Percentiles rank a stretch among this genome's conserved stretches.
These are phyloP conservation scores for Periophthalmus magnuspinnatus DNA, from an alignment of 2,797 vertebrate species.

Conservation along the genomic window DNA sequence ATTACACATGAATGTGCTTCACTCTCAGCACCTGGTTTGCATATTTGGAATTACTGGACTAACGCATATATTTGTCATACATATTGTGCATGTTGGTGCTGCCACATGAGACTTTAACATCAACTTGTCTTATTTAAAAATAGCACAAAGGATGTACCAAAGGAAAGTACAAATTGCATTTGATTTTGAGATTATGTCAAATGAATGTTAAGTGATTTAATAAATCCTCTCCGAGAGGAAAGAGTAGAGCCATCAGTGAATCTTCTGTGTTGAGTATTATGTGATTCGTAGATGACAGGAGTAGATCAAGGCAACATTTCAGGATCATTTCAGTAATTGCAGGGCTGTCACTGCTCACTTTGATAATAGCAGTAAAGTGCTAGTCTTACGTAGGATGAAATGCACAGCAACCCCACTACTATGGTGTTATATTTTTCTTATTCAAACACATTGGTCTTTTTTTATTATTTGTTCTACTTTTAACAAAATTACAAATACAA, in stretches of 20 bases:
- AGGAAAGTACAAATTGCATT: slow-evolving; percentile 12
- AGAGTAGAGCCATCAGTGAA: background rate
- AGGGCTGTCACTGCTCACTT: background rate
- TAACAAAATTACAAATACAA: too few species aligned
- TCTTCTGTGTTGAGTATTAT: background rate
- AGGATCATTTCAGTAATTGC: background rate
- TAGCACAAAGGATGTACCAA: slow-evolving; percentile 12
- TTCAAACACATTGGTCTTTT: background rate
- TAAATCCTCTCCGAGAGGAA: slow-evolving; percentile 2
- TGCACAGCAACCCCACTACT: background rate
- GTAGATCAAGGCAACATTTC: background rate
- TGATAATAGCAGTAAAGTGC: background rate
- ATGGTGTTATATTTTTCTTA: background rate
- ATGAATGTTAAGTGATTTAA: slow-evolving; percentile 27
- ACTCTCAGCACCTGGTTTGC: background rate
- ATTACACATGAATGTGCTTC: slow-evolving; percentile 23
- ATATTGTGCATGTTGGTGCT: background rate
- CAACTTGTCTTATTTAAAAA: slow-evolving; percentile 14
- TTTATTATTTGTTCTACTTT: background rate
- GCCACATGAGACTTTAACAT: slow-evolving; percentile 6
- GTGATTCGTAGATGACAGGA: background rate
- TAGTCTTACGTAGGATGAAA: background rate
- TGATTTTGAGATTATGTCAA: slow-evolving; percentile 28
- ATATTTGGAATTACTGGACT: background rate
- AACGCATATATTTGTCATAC: background rate